Conservation (phyloP, 1,140 invertebrate genomes). For the Eriocheir sinensis region DNA sequence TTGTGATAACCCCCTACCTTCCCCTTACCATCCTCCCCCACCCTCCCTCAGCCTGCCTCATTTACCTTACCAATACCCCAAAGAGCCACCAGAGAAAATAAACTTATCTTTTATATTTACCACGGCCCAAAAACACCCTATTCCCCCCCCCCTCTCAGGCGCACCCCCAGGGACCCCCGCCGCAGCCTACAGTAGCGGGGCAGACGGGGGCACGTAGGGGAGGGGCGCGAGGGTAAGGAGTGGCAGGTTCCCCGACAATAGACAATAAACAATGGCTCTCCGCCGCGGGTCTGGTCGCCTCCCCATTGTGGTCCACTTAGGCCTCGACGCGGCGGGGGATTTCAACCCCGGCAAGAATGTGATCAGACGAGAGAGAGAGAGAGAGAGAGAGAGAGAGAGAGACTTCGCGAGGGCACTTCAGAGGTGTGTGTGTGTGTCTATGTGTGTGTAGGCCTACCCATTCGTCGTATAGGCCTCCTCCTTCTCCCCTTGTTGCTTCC, state of each 20-base stretch:
- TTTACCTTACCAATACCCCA: not conserved
- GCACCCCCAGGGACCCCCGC: not conserved
- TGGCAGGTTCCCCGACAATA: not conserved
- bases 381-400: slow-evolving; percentile 22
- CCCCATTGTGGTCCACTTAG: slow-evolving; percentile 37
- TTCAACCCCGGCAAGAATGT: slow-evolving; percentile 20
- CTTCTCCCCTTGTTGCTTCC: not conserved
- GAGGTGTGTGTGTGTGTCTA: not conserved
- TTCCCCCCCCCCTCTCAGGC: not conserved
- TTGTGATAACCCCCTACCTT: not conserved
- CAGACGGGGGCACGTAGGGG: not conserved
- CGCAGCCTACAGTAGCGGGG: not conserved
- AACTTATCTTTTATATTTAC: not conserved
- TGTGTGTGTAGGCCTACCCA: no score
- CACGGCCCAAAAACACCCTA: not conserved
- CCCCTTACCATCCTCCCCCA: not conserved
- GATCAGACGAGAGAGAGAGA: not conserved
- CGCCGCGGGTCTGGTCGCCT: not conserved
- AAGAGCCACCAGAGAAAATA: not conserved
- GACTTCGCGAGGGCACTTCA: not conserved
- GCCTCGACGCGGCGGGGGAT: slow-evolving; percentile 20
- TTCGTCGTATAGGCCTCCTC: not conserved
- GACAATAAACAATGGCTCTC: slow-evolving; percentile 32
- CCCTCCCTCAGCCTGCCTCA: not conserved
- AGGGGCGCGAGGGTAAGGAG: no score